Evolutionary conservation across 1,140 invertebrate genomes (phyloP).

Genomic region (Bombus soroeensis): DNA sequence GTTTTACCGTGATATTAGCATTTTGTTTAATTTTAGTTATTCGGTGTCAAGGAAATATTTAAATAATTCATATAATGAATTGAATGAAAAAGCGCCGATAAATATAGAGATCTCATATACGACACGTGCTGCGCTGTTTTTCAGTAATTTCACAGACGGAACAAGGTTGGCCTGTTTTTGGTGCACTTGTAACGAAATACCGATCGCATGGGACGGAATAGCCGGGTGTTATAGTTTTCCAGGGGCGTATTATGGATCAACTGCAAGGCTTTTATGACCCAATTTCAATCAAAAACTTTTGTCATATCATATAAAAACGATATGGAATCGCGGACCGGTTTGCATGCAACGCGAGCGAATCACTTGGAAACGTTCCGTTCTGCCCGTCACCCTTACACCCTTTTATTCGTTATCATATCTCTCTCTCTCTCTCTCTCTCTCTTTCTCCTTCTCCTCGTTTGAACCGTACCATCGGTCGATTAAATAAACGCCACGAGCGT

Average conservation of each 20-base stretch:
- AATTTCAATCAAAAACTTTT: conserved; percentile 43
- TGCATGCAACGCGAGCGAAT: neutral
- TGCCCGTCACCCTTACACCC: neutral
- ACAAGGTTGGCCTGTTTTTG: neutral
- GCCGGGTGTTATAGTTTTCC: conserved; percentile 23
- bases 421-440: neutral
- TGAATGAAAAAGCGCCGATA: no score
- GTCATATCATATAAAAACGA: conserved; percentile 36
- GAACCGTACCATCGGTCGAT: neutral
- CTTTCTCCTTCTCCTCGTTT: no score
- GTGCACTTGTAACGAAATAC: conserved; percentile 6
- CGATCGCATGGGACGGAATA: neutral
- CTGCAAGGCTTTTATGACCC: conserved; percentile 48
- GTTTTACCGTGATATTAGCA: neutral
- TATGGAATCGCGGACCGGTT: conserved; percentile 18
- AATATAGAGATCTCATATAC: neutral
- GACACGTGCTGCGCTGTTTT: neutral
- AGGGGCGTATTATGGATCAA: conserved; percentile 12
- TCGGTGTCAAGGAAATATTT: neutral
- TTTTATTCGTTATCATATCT: neutral
- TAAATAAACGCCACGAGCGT: conserved; percentile 9
- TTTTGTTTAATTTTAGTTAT: neutral
- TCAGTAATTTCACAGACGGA: neutral
- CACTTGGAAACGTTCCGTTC: neutral
- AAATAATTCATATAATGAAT: neutral